A percentile compares a stretch with the other conserved stretches of the same genome.
Conservation (phyloP, 2,113 vertebrate species). For the Stegostoma tigrinum region DNA sequence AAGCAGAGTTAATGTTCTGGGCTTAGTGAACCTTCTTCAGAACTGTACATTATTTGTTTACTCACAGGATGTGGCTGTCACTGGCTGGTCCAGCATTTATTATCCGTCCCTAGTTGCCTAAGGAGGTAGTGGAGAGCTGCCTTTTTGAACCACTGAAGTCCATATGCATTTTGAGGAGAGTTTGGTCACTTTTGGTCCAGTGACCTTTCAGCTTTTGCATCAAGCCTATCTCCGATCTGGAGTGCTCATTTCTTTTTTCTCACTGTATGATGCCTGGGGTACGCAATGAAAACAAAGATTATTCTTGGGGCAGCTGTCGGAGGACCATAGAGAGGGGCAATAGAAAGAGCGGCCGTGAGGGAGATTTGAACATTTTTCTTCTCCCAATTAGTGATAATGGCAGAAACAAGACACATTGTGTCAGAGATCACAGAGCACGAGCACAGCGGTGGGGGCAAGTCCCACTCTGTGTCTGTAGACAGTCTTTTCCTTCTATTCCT, state of each 20-base stretch:
- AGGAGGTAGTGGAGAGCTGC: no score
- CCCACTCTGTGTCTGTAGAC: not conserved
- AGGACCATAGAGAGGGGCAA: not conserved
- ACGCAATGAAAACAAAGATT: not conserved
- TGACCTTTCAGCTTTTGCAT: not conserved
- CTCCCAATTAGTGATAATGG: not conserved
- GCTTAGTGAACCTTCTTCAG: no score
- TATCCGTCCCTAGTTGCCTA: no score
- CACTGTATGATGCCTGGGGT: no score
- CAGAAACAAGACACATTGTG: not conserved
- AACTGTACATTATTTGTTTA: no score
- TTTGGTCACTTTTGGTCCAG: not conserved
- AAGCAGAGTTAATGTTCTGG: no score
- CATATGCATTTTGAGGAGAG: not conserved
- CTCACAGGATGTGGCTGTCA: no score
- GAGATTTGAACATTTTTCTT: not conserved
- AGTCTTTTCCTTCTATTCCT: not conserved
- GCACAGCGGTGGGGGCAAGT: not conserved
- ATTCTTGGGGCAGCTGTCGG: not conserved
- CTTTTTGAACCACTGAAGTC: no score
- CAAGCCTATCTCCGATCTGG: not conserved
- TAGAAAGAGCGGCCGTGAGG: not conserved
- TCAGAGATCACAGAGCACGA: not conserved
- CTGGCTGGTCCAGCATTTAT: no score
- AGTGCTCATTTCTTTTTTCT: not conserved